Evolutionary conservation across 2,797 vertebrate genomes (phyloP).

Genomic region (Poecilia velifera): DNA sequence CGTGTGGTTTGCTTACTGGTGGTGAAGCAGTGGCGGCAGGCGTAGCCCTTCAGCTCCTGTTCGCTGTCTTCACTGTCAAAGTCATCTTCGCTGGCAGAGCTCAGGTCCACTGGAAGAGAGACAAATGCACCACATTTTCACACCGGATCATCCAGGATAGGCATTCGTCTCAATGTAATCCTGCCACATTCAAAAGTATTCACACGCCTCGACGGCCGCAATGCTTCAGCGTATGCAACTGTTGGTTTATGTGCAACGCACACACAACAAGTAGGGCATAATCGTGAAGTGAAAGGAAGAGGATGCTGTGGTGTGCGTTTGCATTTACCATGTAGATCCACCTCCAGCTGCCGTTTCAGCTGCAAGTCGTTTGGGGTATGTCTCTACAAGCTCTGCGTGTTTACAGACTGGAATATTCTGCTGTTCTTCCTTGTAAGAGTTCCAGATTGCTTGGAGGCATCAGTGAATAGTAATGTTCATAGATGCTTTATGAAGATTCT

Average conservation of each 20-base stretch:
- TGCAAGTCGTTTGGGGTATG: not conserved
- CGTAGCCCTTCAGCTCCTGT: slow-evolving; percentile 99
- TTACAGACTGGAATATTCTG: too few species aligned
- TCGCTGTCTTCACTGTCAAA: slow-evolving; percentile 99
- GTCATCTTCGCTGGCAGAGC: slow-evolving; percentile 99
- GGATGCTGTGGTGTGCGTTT: not conserved
- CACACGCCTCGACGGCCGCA: not conserved
- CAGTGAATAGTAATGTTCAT: not conserved
- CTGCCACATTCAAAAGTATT: not conserved
- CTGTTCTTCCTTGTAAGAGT: not conserved
- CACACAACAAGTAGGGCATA: not conserved
- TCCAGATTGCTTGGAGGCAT: not conserved
- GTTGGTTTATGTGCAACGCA: not conserved
- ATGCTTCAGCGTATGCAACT: not conserved
- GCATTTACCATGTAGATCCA: not conserved
- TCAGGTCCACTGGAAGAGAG: slow-evolving; percentile 91
- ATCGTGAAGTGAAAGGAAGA: not conserved
- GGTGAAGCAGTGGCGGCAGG: slow-evolving; percentile 98
- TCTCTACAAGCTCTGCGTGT: too few species aligned
- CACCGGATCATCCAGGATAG: not conserved
- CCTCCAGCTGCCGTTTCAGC: not conserved
- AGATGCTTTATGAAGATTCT: not conserved
- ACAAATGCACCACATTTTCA: slow-evolving; percentile 19
- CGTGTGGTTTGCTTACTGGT: slow-evolving; percentile 86
- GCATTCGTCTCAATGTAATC: not conserved